Conservation (phyloP, 2,888 invertebrate genomes). For the Ctenicera cuprea region DNA sequence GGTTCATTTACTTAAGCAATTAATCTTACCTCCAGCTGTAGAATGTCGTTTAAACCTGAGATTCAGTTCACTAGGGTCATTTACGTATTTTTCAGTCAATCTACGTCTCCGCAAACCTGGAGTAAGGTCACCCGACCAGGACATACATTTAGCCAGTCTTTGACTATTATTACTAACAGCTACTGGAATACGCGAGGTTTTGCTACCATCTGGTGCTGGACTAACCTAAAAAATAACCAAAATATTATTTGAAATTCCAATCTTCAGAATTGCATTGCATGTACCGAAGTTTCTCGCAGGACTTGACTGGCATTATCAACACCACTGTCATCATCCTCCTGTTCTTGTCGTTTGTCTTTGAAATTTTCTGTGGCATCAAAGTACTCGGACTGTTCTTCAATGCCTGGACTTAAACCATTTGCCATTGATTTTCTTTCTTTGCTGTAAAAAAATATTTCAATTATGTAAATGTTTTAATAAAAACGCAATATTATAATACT, state of each 20-base stretch:
- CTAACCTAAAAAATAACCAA: slow-evolving; percentile 63
- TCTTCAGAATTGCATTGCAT: neutral
- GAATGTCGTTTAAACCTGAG: slow-evolving; percentile 84
- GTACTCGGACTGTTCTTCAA: slow-evolving; percentile 86
- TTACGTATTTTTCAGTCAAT: slow-evolving; percentile 88
- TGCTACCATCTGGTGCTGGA: slow-evolving; percentile 70
- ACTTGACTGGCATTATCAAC: slow-evolving; percentile 72
- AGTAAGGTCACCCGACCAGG: slow-evolving; percentile 79
- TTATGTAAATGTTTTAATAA: too few relatives aligned
- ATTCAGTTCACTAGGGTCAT: slow-evolving; percentile 88
- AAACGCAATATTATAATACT: too few relatives aligned
- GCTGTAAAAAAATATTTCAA: slow-evolving; percentile 52
- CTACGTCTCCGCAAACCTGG: slow-evolving; percentile 86
- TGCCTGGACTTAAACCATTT: slow-evolving; percentile 76
- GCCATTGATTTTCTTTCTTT: slow-evolving; percentile 68
- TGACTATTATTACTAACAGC: slow-evolving; percentile 75
- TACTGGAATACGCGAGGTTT: slow-evolving; percentile 81
- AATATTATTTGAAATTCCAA: neutral
- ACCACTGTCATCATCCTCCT: slow-evolving; percentile 71
- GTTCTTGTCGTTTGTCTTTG: slow-evolving; percentile 69
- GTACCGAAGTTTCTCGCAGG: slow-evolving; percentile 69
- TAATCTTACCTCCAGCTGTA: slow-evolving; percentile 64
- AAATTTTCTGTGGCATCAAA: slow-evolving; percentile 86
- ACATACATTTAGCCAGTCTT: slow-evolving; percentile 81
- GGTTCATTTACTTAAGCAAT: slow-evolving; percentile 9